A percentile compares a stretch with the other conserved stretches of the same genome.
phyloP scores from a whole-genome alignment of 64 coral and sea anemone species.

The Porites lutea region DNA sequence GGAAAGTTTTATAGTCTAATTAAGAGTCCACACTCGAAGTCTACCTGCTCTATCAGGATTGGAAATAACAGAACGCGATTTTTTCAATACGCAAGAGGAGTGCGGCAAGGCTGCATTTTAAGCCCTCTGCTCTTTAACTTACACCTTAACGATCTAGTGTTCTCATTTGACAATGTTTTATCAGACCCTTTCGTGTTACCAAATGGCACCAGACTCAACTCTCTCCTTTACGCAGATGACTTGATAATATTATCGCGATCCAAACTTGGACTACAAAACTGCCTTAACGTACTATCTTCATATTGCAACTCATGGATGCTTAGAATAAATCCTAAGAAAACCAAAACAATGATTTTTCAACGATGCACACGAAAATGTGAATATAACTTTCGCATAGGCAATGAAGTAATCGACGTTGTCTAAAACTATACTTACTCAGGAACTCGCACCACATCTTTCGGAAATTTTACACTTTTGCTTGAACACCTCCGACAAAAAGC shows the following conservation, averaged over 20 bases:
- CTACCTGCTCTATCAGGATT: not conserved
- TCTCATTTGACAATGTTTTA: not conserved
- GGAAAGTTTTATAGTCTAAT: slow-evolving; percentile 18
- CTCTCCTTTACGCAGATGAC: slow-evolving; percentile 3
- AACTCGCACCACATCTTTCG: slow-evolving; percentile 12
- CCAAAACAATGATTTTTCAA: slow-evolving; percentile 39
- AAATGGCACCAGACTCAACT: not conserved
- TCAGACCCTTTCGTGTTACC: not conserved
- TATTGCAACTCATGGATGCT: slow-evolving; percentile 3
- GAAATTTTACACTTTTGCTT: slow-evolving; percentile 4
- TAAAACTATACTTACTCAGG: slow-evolving; percentile 61
- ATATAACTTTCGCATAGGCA: slow-evolving; percentile 17
- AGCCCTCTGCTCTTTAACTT: not conserved
- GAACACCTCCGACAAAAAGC: slow-evolving; percentile 11
- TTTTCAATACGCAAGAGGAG: slow-evolving; percentile 12
- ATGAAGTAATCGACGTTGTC: slow-evolving; percentile 24
- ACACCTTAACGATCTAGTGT: not conserved
- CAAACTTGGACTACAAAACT: slow-evolving; percentile 10
- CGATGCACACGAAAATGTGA: slow-evolving; percentile 1
- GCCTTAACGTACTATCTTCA: not conserved
- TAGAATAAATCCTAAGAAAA: slow-evolving; percentile 33
- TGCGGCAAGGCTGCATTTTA: slow-evolving; percentile 35
- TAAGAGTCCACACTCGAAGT: not conserved
- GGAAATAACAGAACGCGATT: not conserved
- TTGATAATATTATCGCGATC: slow-evolving; percentile 16